Percentiles rank a stretch among this genome's conserved stretches.
Evolutionary conservation across 2,888 invertebrate genomes (phyloP).

Genomic region (Drosophila merina): DNA sequence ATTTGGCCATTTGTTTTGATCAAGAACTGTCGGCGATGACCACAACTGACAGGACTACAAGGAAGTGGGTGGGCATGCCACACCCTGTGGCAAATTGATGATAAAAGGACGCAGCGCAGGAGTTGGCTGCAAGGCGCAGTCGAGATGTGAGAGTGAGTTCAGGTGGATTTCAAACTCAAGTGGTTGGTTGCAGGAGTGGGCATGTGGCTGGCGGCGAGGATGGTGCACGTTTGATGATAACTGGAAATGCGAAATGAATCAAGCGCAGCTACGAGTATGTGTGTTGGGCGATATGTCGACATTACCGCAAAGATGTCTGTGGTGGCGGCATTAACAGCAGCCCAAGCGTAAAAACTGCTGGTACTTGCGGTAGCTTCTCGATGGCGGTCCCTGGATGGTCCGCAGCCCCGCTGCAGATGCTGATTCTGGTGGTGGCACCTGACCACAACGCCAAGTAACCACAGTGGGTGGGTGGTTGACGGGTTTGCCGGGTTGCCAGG

Average conservation of each 20-base stretch:
- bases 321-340: slow-evolving; percentile 47
- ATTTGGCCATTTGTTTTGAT: slow-evolving; percentile 44
- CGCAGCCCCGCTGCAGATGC: slow-evolving; percentile 14
- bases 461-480: slow-evolving; percentile 30
- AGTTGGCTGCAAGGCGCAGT: slow-evolving; percentile 24
- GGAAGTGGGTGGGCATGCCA: background rate
- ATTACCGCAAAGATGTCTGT: slow-evolving; percentile 54
- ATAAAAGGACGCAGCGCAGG: slow-evolving; percentile 44
- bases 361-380: slow-evolving; percentile 11
- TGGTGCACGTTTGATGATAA: slow-evolving; percentile 48
- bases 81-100: slow-evolving; percentile 35
- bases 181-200: slow-evolving; percentile 29
- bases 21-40: slow-evolving; percentile 34
- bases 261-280: slow-evolving; percentile 36
- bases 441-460: slow-evolving; percentile 70
- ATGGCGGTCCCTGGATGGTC: background rate
- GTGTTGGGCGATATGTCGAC: slow-evolving; percentile 15
- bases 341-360: slow-evolving; percentile 49
- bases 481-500: too few relatives aligned
- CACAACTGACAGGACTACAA: slow-evolving; percentile 19
- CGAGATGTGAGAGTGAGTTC: slow-evolving; percentile 13
- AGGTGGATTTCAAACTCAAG: slow-evolving; percentile 38
- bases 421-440: slow-evolving; percentile 28
- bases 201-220: background rate
- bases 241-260: slow-evolving; percentile 52